A percentile compares a stretch with the other conserved stretches of the same genome.
These are phyloP conservation scores for Polyommatus iphigenia DNA, from an alignment of 2,888 invertebrate species.

Conservation along the genomic window DNA sequence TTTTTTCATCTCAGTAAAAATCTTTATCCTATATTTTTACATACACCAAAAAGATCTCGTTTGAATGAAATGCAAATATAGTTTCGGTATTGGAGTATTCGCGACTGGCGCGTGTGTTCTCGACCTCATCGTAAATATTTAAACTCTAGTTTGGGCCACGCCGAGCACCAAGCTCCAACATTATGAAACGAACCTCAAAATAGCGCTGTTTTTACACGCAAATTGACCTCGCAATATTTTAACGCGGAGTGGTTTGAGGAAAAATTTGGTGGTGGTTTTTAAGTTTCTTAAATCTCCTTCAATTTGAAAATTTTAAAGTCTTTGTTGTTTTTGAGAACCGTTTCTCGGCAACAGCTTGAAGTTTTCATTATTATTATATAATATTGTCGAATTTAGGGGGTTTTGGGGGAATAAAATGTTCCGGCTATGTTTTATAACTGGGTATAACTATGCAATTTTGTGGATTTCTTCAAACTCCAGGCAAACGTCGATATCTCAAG, in stretches of 20 bases:
- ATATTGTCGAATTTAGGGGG: too few species aligned
- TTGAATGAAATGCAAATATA: conserved; percentile 27
- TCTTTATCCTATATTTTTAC: neutral
- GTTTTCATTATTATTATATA: too few species aligned
- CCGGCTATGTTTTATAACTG: too few species aligned
- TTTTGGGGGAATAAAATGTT: too few species aligned
- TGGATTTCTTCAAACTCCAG: neutral
- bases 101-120: conserved; percentile 53
- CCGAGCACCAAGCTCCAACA: conserved; percentile 35
- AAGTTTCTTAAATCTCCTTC: neutral
- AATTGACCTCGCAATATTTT: conserved; percentile 2
- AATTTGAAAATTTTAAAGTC: neutral
- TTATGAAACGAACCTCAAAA: conserved; percentile 5
- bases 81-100: conserved; percentile 38
- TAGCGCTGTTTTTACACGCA: neutral
- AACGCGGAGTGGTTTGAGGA: neutral
- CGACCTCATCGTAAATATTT: conserved; percentile 69
- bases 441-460: too few species aligned
- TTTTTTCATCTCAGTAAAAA: neutral
- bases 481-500: neutral
- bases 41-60: conserved; percentile 3
- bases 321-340: neutral
- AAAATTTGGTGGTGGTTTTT: neutral
- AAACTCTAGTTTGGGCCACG: conserved; percentile 53
- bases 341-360: too few species aligned